A percentile compares a stretch with the other conserved stretches of the same genome.
Conservation (phyloP, 2,113 vertebrate genomes). For the Hypanus sabinus region DNA sequence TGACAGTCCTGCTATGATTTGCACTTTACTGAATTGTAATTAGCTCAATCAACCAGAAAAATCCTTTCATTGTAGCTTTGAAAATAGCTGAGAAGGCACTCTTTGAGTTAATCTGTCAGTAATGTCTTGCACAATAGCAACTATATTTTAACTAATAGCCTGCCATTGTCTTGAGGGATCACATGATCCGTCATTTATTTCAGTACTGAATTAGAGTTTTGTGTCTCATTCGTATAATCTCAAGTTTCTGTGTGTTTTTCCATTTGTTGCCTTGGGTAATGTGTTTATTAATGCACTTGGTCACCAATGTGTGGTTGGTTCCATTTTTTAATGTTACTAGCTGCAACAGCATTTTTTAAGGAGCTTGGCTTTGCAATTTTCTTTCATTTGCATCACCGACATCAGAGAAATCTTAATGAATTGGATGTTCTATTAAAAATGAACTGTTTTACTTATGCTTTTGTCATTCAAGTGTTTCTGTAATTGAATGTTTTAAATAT, state of each 20-base stretch:
- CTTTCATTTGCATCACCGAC: not conserved
- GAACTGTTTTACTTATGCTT: not conserved
- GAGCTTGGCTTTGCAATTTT: not conserved
- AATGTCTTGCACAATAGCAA: not conserved
- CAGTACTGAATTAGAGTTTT: not conserved
- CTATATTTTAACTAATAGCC: not conserved
- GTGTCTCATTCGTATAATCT: not conserved
- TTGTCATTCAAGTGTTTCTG: not conserved
- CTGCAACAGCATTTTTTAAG: not conserved
- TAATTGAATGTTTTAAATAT: too few species aligned
- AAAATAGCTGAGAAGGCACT: not conserved
- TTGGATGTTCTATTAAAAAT: not conserved
- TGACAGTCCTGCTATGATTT: not conserved
- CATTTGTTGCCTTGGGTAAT: not conserved
- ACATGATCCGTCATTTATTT: not conserved
- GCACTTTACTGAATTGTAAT: not conserved
- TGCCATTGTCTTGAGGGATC: not conserved
- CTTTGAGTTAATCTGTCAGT: not conserved
- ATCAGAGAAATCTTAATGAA: not conserved
- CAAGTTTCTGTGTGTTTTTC: not conserved
- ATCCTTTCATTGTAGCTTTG: not conserved
- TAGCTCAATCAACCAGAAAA: not conserved
- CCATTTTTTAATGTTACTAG: not conserved
- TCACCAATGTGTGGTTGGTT: not conserved
- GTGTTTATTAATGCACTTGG: not conserved